These are phyloP conservation scores for Cepaea hortensis DNA, from an alignment of 2,888 invertebrate species.

Conservation along the genomic window DNA sequence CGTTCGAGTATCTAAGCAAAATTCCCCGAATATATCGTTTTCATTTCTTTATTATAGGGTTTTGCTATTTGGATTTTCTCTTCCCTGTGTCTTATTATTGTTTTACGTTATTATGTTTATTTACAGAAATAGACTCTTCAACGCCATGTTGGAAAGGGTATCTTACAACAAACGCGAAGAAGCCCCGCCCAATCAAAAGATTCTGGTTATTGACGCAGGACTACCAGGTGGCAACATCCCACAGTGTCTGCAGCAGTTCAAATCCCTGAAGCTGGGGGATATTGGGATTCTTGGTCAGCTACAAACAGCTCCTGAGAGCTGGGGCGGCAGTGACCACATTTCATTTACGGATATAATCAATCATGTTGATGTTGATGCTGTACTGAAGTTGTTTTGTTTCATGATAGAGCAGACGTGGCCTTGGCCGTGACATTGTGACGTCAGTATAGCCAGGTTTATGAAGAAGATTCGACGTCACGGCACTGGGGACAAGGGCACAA, in stretches of 20 bases:
- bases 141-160: not conserved
- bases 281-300: not conserved
- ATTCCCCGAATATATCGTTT: no score
- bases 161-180: not conserved
- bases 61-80: no score
- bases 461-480: no score
- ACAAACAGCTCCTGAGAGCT: not conserved
- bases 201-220: not conserved
- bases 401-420: slow-evolving; percentile 5
- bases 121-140: not conserved
- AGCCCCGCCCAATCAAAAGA: not conserved
- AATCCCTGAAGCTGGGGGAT: not conserved
- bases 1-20: no score
- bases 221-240: not conserved
- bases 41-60: no score
- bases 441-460: no score
- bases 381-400: not conserved
- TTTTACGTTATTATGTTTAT: not conserved
- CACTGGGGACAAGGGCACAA: no score
- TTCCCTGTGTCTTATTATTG: not conserved
- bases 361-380: not conserved
- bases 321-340: not conserved
- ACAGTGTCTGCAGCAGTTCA: not conserved
- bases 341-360: not conserved
- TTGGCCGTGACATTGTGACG: not conserved